Conservation (phyloP, 1,140 invertebrate species). For the Drosophila punjabiensis region DNA sequence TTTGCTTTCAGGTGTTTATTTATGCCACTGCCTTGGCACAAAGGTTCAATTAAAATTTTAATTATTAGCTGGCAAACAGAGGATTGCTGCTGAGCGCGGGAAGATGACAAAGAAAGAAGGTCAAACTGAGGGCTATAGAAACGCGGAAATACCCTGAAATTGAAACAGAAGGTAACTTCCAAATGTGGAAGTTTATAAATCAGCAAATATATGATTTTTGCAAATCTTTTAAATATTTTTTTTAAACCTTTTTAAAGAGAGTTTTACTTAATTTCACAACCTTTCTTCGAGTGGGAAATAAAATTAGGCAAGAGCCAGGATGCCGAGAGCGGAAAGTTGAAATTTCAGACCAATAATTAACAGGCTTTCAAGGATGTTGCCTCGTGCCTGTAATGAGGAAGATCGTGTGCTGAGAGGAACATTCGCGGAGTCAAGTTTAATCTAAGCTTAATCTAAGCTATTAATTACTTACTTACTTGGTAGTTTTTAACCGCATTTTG, state of each 20-base stretch:
- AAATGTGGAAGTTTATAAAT: neutral
- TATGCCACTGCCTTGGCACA: conserved; percentile 51
- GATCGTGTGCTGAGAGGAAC: neutral
- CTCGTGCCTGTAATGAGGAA: neutral
- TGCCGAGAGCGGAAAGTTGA: conserved; percentile 4
- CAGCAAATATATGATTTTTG: neutral
- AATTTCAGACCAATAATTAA: conserved; percentile 42
- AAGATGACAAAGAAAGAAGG: neutral
- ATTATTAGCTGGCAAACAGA: conserved; percentile 67
- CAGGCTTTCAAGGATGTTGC: conserved; percentile 7
- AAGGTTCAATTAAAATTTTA: conserved; percentile 76
- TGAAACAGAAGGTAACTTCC: neutral
- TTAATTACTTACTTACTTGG: neutral
- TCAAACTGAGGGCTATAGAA: neutral
- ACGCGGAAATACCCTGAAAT: neutral
- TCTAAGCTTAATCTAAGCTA: too few relatives aligned
- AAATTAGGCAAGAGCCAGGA: neutral
- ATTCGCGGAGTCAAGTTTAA: neutral
- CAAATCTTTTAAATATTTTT: neutral
- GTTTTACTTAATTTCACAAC: neutral
- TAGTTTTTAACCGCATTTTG: conserved; percentile 5
- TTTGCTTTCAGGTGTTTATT: conserved; percentile 60
- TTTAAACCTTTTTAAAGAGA: neutral
- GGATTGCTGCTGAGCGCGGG: neutral
- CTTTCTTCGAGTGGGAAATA: conserved; percentile 6